Evolutionary conservation across 2,888 invertebrate genomes (phyloP), one percentile per base, ranked within the genome.

Genomic region (Eugnorisma glareosa): DNA sequence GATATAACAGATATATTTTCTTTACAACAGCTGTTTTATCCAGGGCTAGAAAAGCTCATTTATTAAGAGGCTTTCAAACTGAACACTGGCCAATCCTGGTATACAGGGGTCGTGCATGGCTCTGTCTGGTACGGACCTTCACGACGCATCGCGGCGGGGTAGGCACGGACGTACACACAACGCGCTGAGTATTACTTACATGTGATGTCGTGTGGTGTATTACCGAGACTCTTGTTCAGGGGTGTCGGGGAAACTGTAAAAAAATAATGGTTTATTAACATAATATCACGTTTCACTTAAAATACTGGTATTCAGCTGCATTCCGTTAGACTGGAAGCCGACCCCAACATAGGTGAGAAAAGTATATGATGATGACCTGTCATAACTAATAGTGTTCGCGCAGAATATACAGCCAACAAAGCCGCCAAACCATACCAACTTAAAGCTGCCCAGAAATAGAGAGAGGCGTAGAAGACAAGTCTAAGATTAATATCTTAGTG

Each of bases 181-280:
- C 95, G 92, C 95, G 91, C 93, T 94, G 95, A 95, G 95, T 95
- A 94, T 96, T 93, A 89, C 90, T 85, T 88, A 89, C 83, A 79
- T 81, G 76, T 84, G 87, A 84, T 82, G 51, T 83, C 35, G 15
- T 63, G 79, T 79, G 67, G 40, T 63, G 81, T 91, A 91, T 91
- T 93, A 92, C 91, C 90, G 92, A 86, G 91, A 91, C 88, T 92
- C 93, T 89, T 90, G 90, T 81, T 92, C 90, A 67, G 91, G 87
- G 82, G 90, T 87, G 75, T 87, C 89, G 54, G 90, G 86, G 67
- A 85, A 93, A 89, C 95, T 95, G 92, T 13, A n/a, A 45, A 48
- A 8, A 31, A 61, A 35, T 10, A 10, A 21, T 61, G 21, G 59
- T 15, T 10, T 35, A 61, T 18, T 59, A 18, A 59, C 15, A 59